Conservation (phyloP, 2,113 vertebrate genomes). For the Pollimyrus isidori region DNA sequence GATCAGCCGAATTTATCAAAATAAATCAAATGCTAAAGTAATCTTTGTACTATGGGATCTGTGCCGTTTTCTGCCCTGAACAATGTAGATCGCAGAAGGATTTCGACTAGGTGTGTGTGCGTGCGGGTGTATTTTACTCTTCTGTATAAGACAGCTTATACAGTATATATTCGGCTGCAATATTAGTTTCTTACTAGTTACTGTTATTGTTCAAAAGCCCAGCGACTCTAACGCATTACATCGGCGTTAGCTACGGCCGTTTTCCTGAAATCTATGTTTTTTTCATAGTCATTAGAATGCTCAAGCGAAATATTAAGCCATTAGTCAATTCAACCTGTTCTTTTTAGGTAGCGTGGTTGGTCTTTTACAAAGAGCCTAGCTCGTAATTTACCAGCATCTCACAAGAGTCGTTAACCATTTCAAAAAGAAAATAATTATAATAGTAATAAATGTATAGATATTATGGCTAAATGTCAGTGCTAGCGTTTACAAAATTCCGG, state of each 20-base stretch:
- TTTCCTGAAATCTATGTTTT: neutral
- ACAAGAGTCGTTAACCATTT: neutral
- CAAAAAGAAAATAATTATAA: neutral
- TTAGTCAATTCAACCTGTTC: neutral
- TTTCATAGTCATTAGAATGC: neutral
- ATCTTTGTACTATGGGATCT: neutral
- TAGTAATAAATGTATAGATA: neutral
- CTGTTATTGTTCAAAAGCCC: neutral
- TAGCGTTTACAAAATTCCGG: neutral
- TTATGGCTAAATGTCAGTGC: neutral
- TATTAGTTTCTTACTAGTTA: neutral
- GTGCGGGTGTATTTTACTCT: neutral
- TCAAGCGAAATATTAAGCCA: neutral
- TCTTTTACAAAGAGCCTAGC: neutral
- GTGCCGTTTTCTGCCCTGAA: neutral
- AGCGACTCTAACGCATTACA: neutral
- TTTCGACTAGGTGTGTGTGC: neutral
- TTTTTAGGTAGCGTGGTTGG: neutral
- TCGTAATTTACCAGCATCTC: neutral
- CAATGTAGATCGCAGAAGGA: neutral
- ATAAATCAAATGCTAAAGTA: neutral
- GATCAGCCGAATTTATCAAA: neutral
- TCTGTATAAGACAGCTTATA: neutral
- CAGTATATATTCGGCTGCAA: neutral
- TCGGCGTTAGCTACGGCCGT: neutral